Conservation (phyloP, 1,140 invertebrate species). For the Lordiphosa mommai region DNA sequence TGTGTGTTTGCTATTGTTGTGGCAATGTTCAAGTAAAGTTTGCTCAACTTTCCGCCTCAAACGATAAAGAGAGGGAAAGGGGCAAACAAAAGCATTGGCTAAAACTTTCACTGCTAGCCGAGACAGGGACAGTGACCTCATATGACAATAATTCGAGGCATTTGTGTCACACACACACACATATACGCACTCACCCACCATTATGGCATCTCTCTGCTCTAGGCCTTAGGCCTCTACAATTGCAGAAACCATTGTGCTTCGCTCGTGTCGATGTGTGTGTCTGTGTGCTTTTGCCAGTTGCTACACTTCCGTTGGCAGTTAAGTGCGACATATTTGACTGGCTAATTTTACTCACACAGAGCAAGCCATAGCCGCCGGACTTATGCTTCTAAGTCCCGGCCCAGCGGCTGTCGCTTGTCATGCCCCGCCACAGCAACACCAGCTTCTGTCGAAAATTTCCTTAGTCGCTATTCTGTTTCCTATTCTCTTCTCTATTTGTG, state of each 20-base stretch:
- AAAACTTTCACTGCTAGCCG: slow-evolving; percentile 61
- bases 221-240: slow-evolving; percentile 49
- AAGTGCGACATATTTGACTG: slow-evolving; percentile 77
- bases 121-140: slow-evolving; percentile 71
- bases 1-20: slow-evolving; percentile 31
- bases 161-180: slow-evolving; percentile 56
- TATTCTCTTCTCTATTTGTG: slow-evolving; percentile 1
- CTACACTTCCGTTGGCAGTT: slow-evolving; percentile 58
- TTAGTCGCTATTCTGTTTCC: background rate
- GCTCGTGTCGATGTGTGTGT: slow-evolving; percentile 7
- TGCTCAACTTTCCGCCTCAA: slow-evolving; percentile 50
- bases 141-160: slow-evolving; percentile 76
- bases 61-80: slow-evolving; percentile 18
- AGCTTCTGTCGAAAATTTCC: slow-evolving; percentile 2
- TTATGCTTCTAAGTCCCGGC: slow-evolving; percentile 47
- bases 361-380: slow-evolving; percentile 38
- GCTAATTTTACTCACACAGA: slow-evolving; percentile 55
- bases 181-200: background rate
- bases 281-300: slow-evolving; percentile 23
- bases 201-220: background rate
- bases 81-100: slow-evolving; percentile 44
- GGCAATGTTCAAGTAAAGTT: slow-evolving; percentile 61
- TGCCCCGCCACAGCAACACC: background rate
- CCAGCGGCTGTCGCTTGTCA: slow-evolving; percentile 10
- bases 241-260: slow-evolving; percentile 44